Percentiles rank a stretch among this genome's conserved stretches.
These are phyloP conservation scores for Characodon lateralis DNA, from an alignment of 2,797 vertebrate genomes.

Conservation along the genomic window DNA sequence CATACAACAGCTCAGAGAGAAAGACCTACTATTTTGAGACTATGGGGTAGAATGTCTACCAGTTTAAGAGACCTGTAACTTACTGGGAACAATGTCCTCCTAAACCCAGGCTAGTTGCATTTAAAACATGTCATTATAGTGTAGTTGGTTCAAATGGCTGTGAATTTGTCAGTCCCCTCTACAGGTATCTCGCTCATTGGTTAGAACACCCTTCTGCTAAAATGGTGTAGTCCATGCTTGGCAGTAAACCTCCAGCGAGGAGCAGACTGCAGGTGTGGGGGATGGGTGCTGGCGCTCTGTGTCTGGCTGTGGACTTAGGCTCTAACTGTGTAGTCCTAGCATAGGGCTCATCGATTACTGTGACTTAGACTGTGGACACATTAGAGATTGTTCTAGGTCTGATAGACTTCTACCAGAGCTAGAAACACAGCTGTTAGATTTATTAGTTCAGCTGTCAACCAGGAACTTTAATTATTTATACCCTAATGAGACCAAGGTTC, in stretches of 20 bases:
- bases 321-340: conserved; percentile 65
- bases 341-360: conserved; percentile 30
- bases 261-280: conserved; percentile 73
- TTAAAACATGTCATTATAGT: conserved; percentile 9
- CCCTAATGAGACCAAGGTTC: not conserved
- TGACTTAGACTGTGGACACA: conserved; percentile 19
- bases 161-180: conserved; percentile 24
- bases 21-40: conserved; percentile 3
- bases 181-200: conserved; percentile 35
- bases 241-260: conserved; percentile 76
- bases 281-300: conserved; percentile 65
- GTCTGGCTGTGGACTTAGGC: conserved; percentile 51
- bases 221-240: conserved; percentile 78
- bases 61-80: conserved; percentile 11
- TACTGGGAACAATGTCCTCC: not conserved
- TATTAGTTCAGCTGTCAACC: conserved; percentile 11
- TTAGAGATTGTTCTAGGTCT: not conserved
- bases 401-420: conserved; percentile 6
- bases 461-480: not conserved
- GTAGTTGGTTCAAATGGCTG: conserved; percentile 6
- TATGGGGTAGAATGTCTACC: not conserved
- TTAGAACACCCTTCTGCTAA: conserved; percentile 48
- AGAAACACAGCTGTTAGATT: conserved; percentile 3
- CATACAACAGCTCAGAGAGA: conserved; percentile 6
- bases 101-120: conserved; percentile 5